These are phyloP conservation scores for Spheniscus humboldti DNA, from an alignment of 2,797 vertebrate genomes.

Conservation along the genomic window DNA sequence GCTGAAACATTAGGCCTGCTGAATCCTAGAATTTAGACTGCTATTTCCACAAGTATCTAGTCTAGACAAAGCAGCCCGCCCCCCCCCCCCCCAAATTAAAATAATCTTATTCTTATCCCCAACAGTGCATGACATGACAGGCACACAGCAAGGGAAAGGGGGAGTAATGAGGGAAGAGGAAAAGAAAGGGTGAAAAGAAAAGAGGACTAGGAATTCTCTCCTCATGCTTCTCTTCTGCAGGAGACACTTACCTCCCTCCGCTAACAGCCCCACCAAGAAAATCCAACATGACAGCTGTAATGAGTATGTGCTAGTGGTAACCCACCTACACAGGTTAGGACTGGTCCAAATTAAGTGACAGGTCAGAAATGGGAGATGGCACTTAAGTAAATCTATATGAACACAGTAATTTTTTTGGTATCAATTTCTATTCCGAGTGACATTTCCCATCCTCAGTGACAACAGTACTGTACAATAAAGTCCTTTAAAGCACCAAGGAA, in stretches of 20 bases:
- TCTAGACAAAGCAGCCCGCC: neutral
- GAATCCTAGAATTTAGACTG: neutral
- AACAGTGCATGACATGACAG: neutral
- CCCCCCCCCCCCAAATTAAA: neutral
- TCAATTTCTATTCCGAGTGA: neutral
- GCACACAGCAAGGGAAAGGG: neutral
- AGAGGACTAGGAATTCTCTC: neutral
- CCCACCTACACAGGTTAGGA: neutral
- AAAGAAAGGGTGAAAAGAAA: neutral
- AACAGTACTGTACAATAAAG: neutral
- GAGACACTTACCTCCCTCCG: neutral
- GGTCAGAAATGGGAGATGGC: neutral
- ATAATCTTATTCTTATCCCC: neutral
- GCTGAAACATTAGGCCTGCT: neutral
- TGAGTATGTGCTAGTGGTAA: neutral
- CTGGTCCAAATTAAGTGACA: neutral
- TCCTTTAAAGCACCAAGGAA: neutral
- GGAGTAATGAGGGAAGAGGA: neutral
- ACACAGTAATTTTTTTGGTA: neutral
- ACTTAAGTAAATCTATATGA: neutral
- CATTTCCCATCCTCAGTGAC: neutral
- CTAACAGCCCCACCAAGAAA: neutral
- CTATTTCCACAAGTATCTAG: neutral
- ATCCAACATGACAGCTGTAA: neutral
- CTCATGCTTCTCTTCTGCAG: neutral